Percentiles rank a stretch among this genome's conserved stretches.
Evolutionary conservation across 2,797 vertebrate species (phyloP).

Genomic region (Trachurus trachurus): DNA sequence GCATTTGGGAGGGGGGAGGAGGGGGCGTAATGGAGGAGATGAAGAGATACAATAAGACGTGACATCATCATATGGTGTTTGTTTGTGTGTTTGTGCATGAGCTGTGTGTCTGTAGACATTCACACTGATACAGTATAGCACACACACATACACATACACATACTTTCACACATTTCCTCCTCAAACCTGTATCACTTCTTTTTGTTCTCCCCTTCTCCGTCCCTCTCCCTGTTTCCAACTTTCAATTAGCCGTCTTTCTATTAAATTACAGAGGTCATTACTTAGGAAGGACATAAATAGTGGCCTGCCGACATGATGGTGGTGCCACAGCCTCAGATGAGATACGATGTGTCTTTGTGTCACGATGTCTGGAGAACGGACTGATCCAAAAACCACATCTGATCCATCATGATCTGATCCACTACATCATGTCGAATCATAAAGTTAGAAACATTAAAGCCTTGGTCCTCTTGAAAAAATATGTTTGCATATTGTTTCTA

Average conservation of each 20-base stretch:
- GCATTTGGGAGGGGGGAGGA: constrained; percentile 54
- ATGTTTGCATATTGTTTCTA: background rate
- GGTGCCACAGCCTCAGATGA: constrained; percentile 59
- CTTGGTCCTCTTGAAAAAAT: background rate
- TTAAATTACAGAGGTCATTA: constrained; percentile 83
- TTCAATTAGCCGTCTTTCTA: constrained; percentile 78
- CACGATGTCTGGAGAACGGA: constrained; percentile 18
- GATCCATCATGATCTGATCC: background rate
- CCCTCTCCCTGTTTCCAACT: constrained; percentile 50
- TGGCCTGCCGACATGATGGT: constrained; percentile 51
- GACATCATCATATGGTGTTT: constrained; percentile 36
- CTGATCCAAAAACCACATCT: background rate
- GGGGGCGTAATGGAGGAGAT: constrained; percentile 76
- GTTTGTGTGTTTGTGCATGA: constrained; percentile 16
- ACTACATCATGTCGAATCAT: background rate
- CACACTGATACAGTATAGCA: background rate
- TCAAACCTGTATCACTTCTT: constrained; percentile 18
- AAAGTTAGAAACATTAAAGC: background rate
- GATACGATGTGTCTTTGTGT: constrained; percentile 49
- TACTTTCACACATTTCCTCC: constrained; percentile 6
- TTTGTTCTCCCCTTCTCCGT: constrained; percentile 10
- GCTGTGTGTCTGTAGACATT: background rate
- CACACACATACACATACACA: background rate
- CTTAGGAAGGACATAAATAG: constrained; percentile 84
- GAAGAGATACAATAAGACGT: constrained; percentile 71